Percentiles rank a stretch among this genome's conserved stretches.
phyloP scores from a whole-genome alignment of 2,797 vertebrate genomes.

The Vultur gryphus region DNA sequence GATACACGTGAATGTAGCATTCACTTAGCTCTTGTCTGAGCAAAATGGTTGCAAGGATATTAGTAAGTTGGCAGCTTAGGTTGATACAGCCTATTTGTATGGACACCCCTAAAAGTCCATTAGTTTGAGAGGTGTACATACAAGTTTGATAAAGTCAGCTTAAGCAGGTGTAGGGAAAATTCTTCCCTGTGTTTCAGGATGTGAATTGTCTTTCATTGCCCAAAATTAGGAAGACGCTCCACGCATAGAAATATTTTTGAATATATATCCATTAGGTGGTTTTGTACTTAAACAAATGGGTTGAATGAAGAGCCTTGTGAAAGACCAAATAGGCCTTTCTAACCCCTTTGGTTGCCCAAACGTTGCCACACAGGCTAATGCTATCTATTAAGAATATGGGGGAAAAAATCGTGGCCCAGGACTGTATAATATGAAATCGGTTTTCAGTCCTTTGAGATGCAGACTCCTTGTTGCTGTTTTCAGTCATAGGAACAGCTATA shows the following conservation, averaged over 20 bases:
- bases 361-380: neutral
- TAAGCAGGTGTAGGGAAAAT: neutral
- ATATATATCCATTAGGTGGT: neutral
- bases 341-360: neutral
- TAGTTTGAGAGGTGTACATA: neutral
- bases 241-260: neutral
- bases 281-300: neutral
- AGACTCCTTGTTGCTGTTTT: neutral
- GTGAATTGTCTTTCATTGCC: neutral
- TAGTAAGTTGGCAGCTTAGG: neutral
- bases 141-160: neutral
- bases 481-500: neutral
- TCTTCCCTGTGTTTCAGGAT: neutral
- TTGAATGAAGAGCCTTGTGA: neutral
- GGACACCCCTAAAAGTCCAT: neutral
- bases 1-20: neutral
- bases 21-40: neutral
- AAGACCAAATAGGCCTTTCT: neutral
- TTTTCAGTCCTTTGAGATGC: neutral
- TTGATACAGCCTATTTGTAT: neutral
- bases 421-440: neutral
- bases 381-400: rapidly evolving
- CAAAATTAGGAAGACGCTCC: neutral
- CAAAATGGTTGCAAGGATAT: neutral
- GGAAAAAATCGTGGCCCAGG: rapidly evolving